Percentiles rank a stretch among this genome's conserved stretches.
phyloP scores from a whole-genome alignment of 2,888 invertebrate genomes.

The Yponomeuta cagnagella region DNA sequence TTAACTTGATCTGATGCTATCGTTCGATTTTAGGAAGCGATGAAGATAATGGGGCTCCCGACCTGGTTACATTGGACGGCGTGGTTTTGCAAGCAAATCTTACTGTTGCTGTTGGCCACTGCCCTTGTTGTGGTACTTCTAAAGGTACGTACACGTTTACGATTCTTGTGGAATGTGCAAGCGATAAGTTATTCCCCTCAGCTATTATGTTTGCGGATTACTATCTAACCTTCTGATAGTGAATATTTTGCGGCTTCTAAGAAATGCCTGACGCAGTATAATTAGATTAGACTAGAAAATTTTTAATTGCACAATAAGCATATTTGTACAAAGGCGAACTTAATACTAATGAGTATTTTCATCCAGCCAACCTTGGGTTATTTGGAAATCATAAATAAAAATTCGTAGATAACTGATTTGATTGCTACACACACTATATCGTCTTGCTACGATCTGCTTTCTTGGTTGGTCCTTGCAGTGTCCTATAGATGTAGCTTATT shows the following conservation, averaged over 20 bases:
- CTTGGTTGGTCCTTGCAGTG: neutral
- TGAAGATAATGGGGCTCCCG: slow-evolving; percentile 93
- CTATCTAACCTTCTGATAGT: no score
- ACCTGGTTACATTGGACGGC: slow-evolving; percentile 91
- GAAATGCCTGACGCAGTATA: no score
- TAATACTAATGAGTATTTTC: no score
- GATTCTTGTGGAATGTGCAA: neutral
- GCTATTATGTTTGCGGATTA: neutral
- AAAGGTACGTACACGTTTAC: slow-evolving; percentile 56
- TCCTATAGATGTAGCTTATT: slow-evolving; percentile 18
- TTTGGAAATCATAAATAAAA: no score
- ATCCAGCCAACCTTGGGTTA: no score
- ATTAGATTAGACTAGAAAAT: no score
- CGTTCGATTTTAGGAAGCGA: slow-evolving; percentile 80
- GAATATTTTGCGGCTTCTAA: no score
- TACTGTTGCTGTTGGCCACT: slow-evolving; percentile 79
- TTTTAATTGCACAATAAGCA: no score
- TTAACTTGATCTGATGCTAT: neutral
- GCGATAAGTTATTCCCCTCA: neutral
- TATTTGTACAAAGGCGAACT: no score
- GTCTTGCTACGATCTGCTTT: no score
- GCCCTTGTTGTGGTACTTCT: slow-evolving; percentile 73
- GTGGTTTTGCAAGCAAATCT: slow-evolving; percentile 87
- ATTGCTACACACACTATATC: no score
- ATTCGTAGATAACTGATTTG: no score